A percentile compares a stretch with the other conserved stretches of the same genome.
These are phyloP conservation scores for Notamacropus eugenii DNA, from an alignment of 2,797 vertebrate species.

Conservation along the genomic window DNA sequence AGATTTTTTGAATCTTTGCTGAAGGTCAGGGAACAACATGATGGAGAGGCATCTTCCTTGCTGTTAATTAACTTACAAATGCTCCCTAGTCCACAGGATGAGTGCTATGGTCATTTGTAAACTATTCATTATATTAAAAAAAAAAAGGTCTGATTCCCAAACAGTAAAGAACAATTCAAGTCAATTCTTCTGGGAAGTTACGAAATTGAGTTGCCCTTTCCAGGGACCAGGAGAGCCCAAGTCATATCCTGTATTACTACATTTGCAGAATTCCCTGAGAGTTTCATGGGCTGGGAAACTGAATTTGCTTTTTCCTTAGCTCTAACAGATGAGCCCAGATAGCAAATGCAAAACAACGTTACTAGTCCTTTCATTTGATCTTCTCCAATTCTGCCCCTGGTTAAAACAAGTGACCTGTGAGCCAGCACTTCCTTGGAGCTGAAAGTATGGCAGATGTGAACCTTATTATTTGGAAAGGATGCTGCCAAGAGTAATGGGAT, in stretches of 20 bases:
- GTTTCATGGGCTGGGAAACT: conserved; percentile 15
- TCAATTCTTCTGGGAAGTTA: conserved; percentile 33
- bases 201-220: conserved; percentile 32
- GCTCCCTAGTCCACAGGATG: neutral
- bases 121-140: neutral
- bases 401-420: conserved; percentile 56
- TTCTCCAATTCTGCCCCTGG: conserved; percentile 7
- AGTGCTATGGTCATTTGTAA: neutral
- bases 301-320: conserved; percentile 48
- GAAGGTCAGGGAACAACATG: neutral
- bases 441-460: conserved; percentile 54
- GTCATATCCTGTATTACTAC: neutral
- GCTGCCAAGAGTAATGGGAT: neutral
- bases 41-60: neutral
- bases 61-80: neutral
- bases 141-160: neutral
- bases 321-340: conserved; percentile 68
- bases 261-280: conserved; percentile 44
- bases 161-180: neutral
- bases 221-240: conserved; percentile 16
- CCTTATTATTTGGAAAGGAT: conserved; percentile 44
- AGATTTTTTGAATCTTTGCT: neutral
- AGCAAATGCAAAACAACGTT: conserved; percentile 43
- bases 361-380: conserved; percentile 7
- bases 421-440: conserved; percentile 50